Conservation (phyloP, 2,113 vertebrate genomes). For the Scartelaos histophorus region DNA sequence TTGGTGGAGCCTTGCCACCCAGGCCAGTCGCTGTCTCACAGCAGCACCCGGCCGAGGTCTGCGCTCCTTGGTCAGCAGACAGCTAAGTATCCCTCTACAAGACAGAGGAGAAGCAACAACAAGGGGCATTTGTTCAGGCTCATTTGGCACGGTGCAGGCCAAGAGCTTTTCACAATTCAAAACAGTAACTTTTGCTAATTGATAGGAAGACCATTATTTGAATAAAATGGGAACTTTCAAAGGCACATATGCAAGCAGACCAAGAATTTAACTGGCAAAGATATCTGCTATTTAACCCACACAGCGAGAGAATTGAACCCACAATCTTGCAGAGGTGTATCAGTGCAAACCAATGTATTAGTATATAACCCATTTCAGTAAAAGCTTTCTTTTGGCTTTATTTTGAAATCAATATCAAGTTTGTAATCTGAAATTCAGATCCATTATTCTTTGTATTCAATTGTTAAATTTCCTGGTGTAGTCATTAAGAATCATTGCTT, state of each 20-base stretch:
- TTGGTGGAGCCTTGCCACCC: conserved; percentile 48
- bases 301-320: not conserved
- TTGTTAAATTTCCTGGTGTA: not conserved
- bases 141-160: not conserved
- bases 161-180: not conserved
- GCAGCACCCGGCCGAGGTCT: conserved; percentile 49
- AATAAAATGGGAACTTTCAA: not conserved
- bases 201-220: not conserved
- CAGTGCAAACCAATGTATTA: not conserved
- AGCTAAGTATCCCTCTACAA: conserved; percentile 18
- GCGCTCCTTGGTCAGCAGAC: conserved; percentile 40
- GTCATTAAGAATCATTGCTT: not conserved
- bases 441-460: conserved; percentile 5
- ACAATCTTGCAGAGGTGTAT: not conserved
- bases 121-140: conserved; percentile 11
- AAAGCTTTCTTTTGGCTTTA: not conserved
- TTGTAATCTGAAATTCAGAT: not conserved
- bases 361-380: not conserved
- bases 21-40: conserved; percentile 39
- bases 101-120: conserved; percentile 10
- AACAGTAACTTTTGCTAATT: not conserved
- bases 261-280: not conserved
- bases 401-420: not conserved
- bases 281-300: not conserved
- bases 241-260: not conserved